These are phyloP conservation scores for Apogon hyalosoma DNA, from an alignment of 2,797 vertebrate genomes.

Conservation along the genomic window DNA sequence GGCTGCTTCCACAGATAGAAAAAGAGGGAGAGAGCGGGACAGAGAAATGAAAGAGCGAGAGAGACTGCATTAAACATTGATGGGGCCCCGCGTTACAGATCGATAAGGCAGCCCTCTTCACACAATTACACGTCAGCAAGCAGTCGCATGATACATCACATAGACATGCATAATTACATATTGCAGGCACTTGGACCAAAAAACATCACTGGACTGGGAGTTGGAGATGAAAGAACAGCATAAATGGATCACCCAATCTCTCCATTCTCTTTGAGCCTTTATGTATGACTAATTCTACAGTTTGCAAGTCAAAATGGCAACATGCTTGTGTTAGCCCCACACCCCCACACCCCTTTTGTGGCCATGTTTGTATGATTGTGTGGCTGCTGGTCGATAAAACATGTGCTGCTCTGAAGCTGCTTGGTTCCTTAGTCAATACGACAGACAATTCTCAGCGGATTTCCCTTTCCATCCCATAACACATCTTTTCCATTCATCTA, in stretches of 20 bases:
- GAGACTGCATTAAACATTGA: conserved; percentile 87
- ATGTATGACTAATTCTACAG: conserved; percentile 28
- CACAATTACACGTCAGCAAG: conserved; percentile 85
- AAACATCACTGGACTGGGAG: conserved; percentile 16
- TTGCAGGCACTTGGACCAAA: conserved; percentile 19
- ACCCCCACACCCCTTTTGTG: conserved; percentile 34
- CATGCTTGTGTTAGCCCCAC: conserved; percentile 45
- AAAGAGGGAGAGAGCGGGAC: conserved; percentile 30
- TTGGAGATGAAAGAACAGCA: conserved; percentile 16
- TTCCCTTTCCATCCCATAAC: conserved; percentile 52
- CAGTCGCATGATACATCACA: conserved; percentile 68
- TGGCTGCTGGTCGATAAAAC: conserved; percentile 70
- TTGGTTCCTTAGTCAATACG: conserved; percentile 65
- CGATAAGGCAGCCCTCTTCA: conserved; percentile 82
- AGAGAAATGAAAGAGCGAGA: conserved; percentile 62
- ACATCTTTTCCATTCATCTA: conserved; percentile 65
- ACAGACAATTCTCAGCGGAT: conserved; percentile 64
- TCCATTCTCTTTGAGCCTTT: conserved; percentile 11
- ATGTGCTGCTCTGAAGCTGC: conserved; percentile 65
- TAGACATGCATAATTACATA: conserved; percentile 58
- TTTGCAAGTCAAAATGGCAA: conserved; percentile 34
- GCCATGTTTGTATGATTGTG: conserved; percentile 55
- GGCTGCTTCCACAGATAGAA: conserved; percentile 74
- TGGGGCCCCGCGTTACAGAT: conserved; percentile 75
- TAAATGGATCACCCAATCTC: conserved; percentile 5